phyloP scores from a whole-genome alignment of 2,797 vertebrate genomes.

The Macroramphosus scolopax region DNA sequence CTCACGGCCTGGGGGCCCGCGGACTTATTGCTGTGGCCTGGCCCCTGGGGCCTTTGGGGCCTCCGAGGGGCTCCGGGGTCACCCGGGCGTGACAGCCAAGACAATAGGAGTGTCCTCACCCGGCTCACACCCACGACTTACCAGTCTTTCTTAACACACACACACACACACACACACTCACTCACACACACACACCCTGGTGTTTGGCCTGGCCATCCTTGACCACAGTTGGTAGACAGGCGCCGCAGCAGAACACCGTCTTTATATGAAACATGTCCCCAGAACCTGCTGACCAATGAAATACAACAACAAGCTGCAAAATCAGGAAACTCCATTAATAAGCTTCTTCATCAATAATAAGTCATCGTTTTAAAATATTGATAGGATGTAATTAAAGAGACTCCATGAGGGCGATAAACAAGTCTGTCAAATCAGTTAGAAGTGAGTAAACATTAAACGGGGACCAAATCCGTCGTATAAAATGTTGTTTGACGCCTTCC shows the following conservation, averaged over 20 bases:
- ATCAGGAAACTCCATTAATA: too few relatives aligned
- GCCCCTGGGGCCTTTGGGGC: slow-evolving; percentile 73
- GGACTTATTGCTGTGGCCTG: slow-evolving; percentile 66
- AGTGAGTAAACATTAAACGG: too few relatives aligned
- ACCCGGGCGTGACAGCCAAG: slow-evolving; percentile 65
- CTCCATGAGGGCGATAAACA: too few relatives aligned
- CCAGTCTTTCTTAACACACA: slow-evolving; percentile 50
- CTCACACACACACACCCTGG: slow-evolving; percentile 1
- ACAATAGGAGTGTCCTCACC: slow-evolving; percentile 68
- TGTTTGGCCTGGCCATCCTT: slow-evolving; percentile 47
- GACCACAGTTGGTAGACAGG: slow-evolving; percentile 43
- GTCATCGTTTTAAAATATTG: too few relatives aligned
- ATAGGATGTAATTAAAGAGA: too few relatives aligned
- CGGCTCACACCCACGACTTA: slow-evolving; percentile 61
- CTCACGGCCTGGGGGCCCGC: slow-evolving; percentile 77
- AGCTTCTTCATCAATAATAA: too few relatives aligned
- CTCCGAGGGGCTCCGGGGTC: slow-evolving; percentile 68
- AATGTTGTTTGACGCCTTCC: too few relatives aligned
- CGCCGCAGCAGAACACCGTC: slow-evolving; percentile 1
- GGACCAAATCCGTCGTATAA: too few relatives aligned
- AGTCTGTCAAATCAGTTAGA: too few relatives aligned
- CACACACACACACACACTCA: slow-evolving; percentile 32
- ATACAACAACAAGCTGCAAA: too few relatives aligned
- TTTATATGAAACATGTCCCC: slow-evolving; percentile 6
- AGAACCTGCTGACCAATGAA: slow-evolving; percentile 3